phyloP scores from a whole-genome alignment of 1,140 invertebrate species.

The Drosophila athabasca region DNA sequence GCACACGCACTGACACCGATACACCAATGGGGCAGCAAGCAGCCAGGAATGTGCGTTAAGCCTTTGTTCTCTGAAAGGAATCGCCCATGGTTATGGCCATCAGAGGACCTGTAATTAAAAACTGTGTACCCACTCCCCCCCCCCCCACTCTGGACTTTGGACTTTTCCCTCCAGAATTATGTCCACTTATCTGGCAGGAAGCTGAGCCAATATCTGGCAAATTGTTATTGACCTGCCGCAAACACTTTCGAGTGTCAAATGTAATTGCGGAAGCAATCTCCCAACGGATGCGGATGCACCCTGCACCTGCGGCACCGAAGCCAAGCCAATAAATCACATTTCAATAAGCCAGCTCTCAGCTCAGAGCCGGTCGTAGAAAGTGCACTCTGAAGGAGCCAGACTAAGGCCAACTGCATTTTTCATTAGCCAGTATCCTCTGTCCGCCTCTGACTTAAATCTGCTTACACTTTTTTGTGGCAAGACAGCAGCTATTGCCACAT shows the following conservation, averaged over 20 bases:
- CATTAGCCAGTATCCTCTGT: background rate
- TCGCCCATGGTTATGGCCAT: conserved; percentile 63
- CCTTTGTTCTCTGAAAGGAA: conserved; percentile 35
- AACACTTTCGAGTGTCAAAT: conserved; percentile 40
- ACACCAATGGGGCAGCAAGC: conserved; percentile 18
- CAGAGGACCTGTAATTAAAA: conserved; percentile 74
- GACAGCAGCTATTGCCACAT: conserved; percentile 14
- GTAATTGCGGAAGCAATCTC: conserved; percentile 65
- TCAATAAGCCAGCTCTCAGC: conserved; percentile 16
- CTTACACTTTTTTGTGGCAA: conserved; percentile 35
- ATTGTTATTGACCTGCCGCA: conserved; percentile 59
- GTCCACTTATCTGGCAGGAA: conserved; percentile 54
- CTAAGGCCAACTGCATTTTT: conserved; percentile 1
- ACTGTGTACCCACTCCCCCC: conserved; percentile 18
- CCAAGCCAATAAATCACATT: conserved; percentile 65
- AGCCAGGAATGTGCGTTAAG: conserved; percentile 36
- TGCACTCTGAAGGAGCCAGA: background rate
- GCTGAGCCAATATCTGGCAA: conserved; percentile 45
- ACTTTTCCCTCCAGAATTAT: conserved; percentile 53
- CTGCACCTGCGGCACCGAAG: conserved; percentile 52
- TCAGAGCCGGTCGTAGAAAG: conserved; percentile 12
- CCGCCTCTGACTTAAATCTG: conserved; percentile 25
- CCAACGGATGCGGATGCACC: conserved; percentile 20
- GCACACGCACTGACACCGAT: conserved; percentile 53
- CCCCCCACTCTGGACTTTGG: no score